Base-by-base conservation (phyloP, 2,888 invertebrate species). In the Cryptocephalus moraei region DNA sequence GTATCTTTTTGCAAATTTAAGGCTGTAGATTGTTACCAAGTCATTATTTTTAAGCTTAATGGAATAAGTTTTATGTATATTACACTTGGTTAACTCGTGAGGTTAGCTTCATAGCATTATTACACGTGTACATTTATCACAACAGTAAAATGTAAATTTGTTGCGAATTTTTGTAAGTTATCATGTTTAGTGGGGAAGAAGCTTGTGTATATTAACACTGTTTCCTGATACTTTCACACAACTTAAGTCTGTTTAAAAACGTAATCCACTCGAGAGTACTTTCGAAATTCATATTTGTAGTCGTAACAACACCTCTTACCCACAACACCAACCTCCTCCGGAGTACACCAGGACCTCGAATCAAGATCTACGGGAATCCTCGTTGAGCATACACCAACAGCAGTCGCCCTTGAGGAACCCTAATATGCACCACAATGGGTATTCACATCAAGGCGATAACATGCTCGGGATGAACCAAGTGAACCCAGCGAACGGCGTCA, bases 301-400 rank as follows among this genome's bases (percentile, higher is more conserved):
- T 51, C 57, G 61, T 32, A 63, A 61, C 48, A 63, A 64, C 45
- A 36, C 62, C 4, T 56, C 56, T 22, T 51, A 51, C 33, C 49
- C 44, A n/a, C 49, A 42, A 31, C 48, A 48, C 32, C 45, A 49
- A 13, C 54, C 50, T n/a, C 36, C 36, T 8, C 59, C 58, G 8
- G 57, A 59, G 44, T 69, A 70, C 44, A 68, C 68, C 48, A 60
- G 63, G 31, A 62, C 55, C 43, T 70, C 70, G 2, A 70, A 71
- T 50, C 71, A 70, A 54, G 71, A 72, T 49, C 54, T 72, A 8
- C 63, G 65, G 10, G 68, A 70, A 49, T 63, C 67, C 1, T 68
- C 68, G 43, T 55, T 71, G 13, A 68, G 68, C 47, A 62, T 70
- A 12, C 68, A 70, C 50, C 69, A 70, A 45, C 65, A 66, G 49